These are phyloP conservation scores for Neomicropteryx cornuta DNA, from an alignment of 1,140 invertebrate species.

Conservation along the genomic window DNA sequence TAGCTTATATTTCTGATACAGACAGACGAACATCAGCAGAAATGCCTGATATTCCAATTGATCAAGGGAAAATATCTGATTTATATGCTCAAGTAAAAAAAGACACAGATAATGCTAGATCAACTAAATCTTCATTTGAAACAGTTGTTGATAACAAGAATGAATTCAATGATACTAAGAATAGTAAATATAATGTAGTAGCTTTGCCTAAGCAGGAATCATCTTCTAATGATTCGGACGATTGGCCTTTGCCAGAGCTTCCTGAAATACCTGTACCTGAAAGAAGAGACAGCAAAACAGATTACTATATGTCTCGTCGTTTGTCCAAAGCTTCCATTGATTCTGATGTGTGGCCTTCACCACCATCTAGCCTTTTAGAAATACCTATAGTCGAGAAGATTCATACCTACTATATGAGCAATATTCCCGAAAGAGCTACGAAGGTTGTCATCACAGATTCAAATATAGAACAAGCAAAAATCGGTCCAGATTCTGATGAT, in stretches of 20 bases:
- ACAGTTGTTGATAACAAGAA: constrained; percentile 14
- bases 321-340: constrained; percentile 37
- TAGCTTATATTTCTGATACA: constrained; percentile 60
- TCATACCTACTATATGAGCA: constrained; percentile 73
- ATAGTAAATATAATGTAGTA: no score
- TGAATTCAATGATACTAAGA: no score
- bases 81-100: constrained; percentile 37
- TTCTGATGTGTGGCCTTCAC: constrained; percentile 67
- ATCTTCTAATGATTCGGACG: constrained; percentile 46
- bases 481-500: constrained; percentile 42
- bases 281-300: constrained; percentile 15
- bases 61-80: constrained; percentile 44
- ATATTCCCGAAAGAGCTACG: constrained; percentile 53
- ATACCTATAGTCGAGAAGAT: constrained; percentile 61
- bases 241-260: constrained; percentile 57
- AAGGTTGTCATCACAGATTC: constrained; percentile 55
- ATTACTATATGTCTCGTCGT: constrained; percentile 20
- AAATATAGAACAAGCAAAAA: constrained; percentile 42
- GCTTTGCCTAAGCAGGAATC: no score
- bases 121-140: constrained; percentile 13
- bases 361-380: constrained; percentile 57
- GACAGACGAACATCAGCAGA: constrained; percentile 69
- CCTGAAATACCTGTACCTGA: constrained; percentile 21
- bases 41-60: constrained; percentile 69
- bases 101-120: constrained; percentile 22